phyloP scores from a whole-genome alignment of 2,888 invertebrate genomes.

The Brachypalpus laphriformis region DNA sequence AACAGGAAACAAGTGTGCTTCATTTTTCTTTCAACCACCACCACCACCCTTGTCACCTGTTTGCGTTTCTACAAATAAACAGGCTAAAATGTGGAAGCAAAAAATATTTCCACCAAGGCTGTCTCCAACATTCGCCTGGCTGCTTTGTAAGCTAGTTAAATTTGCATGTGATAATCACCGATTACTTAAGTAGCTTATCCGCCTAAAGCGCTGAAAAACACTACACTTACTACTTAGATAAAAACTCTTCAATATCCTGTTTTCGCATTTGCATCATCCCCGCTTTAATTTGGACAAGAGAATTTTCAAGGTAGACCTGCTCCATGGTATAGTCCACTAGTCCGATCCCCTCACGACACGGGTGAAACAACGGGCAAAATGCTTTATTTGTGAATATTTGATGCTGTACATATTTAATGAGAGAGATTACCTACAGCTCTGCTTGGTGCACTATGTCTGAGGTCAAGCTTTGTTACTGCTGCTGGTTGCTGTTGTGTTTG shows the following conservation, averaged over 20 bases:
- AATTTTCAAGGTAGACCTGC: constrained; percentile 45
- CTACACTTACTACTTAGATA: constrained; percentile 15
- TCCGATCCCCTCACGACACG: background rate
- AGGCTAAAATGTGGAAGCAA: background rate
- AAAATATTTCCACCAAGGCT: constrained; percentile 56
- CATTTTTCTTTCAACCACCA: constrained; percentile 4
- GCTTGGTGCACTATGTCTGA: constrained; percentile 61
- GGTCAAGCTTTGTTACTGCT: constrained; percentile 68
- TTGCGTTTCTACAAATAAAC: constrained; percentile 55
- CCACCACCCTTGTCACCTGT: constrained; percentile 63
- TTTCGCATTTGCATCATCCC: constrained; percentile 56
- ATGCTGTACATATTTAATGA: constrained; percentile 70
- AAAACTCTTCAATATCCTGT: constrained; percentile 56
- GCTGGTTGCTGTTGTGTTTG: constrained; percentile 32
- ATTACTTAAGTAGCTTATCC: constrained; percentile 72
- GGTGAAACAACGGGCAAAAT: constrained; percentile 26
- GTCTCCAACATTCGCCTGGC: constrained; percentile 46
- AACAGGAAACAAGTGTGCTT: constrained; percentile 5
- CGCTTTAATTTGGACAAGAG: constrained; percentile 48
- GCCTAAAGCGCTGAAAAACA: constrained; percentile 59
- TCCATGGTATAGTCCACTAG: constrained; percentile 1
- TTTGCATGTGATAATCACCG: constrained; percentile 73
- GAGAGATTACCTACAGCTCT: constrained; percentile 61
- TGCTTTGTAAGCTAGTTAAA: constrained; percentile 73
- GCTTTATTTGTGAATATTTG: constrained; percentile 67